A percentile compares a stretch with the other conserved stretches of the same genome.
These are phyloP conservation scores for Piprites chloris DNA, from an alignment of 2,113 vertebrate species.

Conservation along the genomic window DNA sequence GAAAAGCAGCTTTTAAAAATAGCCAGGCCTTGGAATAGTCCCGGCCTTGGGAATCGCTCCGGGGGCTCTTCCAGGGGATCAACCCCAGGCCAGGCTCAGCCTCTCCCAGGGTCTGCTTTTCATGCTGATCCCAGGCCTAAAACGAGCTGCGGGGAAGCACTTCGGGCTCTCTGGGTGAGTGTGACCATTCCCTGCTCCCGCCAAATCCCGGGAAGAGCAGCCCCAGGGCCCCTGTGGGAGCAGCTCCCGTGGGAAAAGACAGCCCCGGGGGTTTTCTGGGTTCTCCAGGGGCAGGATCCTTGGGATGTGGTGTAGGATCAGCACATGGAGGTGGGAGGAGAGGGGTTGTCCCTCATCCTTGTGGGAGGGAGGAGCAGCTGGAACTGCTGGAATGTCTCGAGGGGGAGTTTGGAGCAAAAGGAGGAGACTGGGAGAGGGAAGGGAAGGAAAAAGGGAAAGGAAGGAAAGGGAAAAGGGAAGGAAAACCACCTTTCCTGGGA, in stretches of 20 bases:
- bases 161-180: no score
- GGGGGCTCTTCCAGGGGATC: background rate
- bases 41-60: fast-evolving
- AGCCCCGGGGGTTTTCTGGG: fast-evolving
- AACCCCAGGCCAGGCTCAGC: no score
- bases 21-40: background rate
- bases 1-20: constrained; percentile 25
- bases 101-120: no score
- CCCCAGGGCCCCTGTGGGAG: no score
- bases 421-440: background rate
- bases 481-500: no score
- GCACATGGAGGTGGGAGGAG: fast-evolving
- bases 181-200: no score
- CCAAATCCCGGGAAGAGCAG: no score
- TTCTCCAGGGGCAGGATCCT: background rate
- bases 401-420: background rate
- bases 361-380: background rate
- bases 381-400: background rate
- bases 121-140: no score
- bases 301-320: fast-evolving
- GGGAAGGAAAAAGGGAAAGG: no score
- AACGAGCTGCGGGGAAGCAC: no score
- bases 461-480: no score
- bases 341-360: background rate
- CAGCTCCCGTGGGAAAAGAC: background rate